Percentiles rank a stretch among this genome's conserved stretches.
These are phyloP conservation scores for Gouania willdenowi DNA, from an alignment of 2,797 vertebrate species.

Conservation along the genomic window DNA sequence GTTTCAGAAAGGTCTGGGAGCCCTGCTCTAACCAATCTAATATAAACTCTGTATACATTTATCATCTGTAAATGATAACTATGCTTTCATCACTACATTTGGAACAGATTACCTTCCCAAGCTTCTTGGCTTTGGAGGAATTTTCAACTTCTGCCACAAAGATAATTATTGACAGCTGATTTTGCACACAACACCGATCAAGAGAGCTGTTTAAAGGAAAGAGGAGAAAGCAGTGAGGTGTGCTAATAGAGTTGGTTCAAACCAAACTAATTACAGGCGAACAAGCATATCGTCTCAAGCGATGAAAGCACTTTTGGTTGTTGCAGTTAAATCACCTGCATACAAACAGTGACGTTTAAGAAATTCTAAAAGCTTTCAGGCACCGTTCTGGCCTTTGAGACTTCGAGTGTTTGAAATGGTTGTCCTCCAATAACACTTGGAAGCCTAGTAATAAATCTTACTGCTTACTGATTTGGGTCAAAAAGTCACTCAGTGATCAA, in stretches of 20 bases:
- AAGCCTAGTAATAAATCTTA: conserved; percentile 26
- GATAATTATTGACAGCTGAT: conserved; percentile 45
- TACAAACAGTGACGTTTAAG: background rate
- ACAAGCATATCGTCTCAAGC: conserved; percentile 33
- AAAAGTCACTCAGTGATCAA: conserved; percentile 25
- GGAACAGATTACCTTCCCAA: background rate
- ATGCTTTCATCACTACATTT: background rate
- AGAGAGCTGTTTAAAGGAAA: conserved; percentile 29
- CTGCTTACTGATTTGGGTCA: conserved; percentile 27
- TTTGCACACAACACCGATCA: conserved; percentile 43
- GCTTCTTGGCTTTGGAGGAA: background rate
- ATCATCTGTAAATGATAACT: too few relatives aligned
- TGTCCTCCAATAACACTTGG: conserved; percentile 14
- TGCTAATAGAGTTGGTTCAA: conserved; percentile 38
- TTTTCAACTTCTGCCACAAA: conserved; percentile 17
- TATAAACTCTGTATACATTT: too few relatives aligned
- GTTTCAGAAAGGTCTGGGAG: too few relatives aligned
- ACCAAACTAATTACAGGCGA: conserved; percentile 40
- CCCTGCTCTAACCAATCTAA: too few relatives aligned
- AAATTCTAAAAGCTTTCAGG: background rate
- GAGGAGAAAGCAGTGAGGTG: conserved; percentile 30
- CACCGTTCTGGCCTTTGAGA: background rate
- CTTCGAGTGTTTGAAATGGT: background rate
- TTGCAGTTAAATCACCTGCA: conserved; percentile 15
- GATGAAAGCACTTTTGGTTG: conserved; percentile 45